A percentile compares a stretch with the other conserved stretches of the same genome.
Evolutionary conservation across 1,140 invertebrate genomes (phyloP).

Genomic region (Macrobrachium rosenbergii): DNA sequence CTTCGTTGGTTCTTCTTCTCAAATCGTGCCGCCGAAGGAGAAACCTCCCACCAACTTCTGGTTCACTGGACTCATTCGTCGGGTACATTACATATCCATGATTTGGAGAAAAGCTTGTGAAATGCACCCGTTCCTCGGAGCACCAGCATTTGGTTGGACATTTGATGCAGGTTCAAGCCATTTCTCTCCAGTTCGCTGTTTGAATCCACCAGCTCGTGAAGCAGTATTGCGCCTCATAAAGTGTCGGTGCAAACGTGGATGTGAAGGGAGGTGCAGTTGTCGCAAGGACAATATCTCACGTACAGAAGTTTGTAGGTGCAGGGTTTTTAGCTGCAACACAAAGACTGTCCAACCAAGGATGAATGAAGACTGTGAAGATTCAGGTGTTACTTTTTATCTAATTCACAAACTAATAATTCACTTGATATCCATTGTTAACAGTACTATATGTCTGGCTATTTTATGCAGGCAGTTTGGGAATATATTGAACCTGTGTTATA

Average conservation of each 20-base stretch:
- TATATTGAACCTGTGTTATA: no score
- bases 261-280: neutral
- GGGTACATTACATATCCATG: no score
- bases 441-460: no score
- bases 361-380: neutral
- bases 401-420: neutral
- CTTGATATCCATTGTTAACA: neutral
- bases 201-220: conserved; percentile 32
- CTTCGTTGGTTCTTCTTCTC: no score
- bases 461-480: neutral
- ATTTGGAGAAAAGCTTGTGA: conserved; percentile 8
- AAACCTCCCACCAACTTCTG: no score
- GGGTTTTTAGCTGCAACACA: conserved; percentile 1
- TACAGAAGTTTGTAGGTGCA: neutral
- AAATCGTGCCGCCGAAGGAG: no score
- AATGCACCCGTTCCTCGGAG: conserved; percentile 2
- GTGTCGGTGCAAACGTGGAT: conserved; percentile 21
- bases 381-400: neutral
- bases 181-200: no score
- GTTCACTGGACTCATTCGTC: no score
- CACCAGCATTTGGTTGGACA: conserved; percentile 33
- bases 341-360: neutral
- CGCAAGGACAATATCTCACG: neutral
- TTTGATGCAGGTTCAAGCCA: no score
- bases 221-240: conserved; percentile 20